Base-by-base conservation (phyloP, 2,113 vertebrate species). In the Phoxinus phoxinus region DNA sequence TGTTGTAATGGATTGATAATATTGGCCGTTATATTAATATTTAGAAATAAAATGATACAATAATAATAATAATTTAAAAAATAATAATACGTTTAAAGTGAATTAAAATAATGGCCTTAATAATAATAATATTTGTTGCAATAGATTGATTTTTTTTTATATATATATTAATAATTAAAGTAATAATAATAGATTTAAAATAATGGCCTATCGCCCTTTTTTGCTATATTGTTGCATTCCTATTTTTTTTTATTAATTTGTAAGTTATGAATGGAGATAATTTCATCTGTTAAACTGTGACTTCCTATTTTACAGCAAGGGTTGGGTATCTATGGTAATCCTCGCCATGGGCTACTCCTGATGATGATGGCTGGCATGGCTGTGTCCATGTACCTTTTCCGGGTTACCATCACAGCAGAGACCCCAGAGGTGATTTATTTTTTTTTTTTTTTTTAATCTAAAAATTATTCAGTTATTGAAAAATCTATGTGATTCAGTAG, bases 331-430 rank as follows among this genome's bases (percentile, higher is more conserved):
- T 91, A 98, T 0, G 98, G 98, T 48, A 99, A 95, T 86, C 98
- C 98, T 85, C 97, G 98, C 11, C 98, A 99, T 0, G 27, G 87
- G 0, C 94, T 99, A 32, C 92, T 99, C 41, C 94, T 99, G 3
- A 25, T 92, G 87, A 99, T 99, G 98, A 99, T 99, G 98, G 94
- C 94, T 0, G 96, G 97, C 48, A 99, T 99, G 97, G 96, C 93
- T 0, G 89, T 93, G 30, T 98, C 98, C 69, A 96, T 99, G 97
- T 97, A 96, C 78, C 96, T 99, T 44, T 98, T 99, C 91, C 95
- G 98, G 27, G 94, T 97, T 73, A 99, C 97, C 0, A 93, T 99
- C 92, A 97, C 95, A 0, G 91, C 93, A 8, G 93, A 96, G 19
- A 95, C 94, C 41, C 91, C 96, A 77, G 91, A 97, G 96, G 98